Evolutionary conservation across 2,888 invertebrate species (phyloP), one percentile per base, ranked within the genome.

Genomic region (Metallyticus violacea): DNA sequence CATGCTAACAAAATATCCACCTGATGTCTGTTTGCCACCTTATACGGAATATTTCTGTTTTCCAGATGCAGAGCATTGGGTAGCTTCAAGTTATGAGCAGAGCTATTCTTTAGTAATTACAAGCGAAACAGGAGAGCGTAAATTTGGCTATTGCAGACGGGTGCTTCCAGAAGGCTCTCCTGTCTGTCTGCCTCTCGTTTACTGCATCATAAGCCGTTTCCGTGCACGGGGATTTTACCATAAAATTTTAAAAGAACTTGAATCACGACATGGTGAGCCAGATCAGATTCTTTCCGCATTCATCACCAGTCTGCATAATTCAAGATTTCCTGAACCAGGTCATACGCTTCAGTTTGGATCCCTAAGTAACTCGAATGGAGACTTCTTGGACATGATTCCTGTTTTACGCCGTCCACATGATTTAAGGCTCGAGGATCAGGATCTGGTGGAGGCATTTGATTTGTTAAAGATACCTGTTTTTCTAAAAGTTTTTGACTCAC

Each of bases 51-150:
- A 94, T 89, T 93, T 97, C 84, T 95, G 96, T 88, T 97, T 97
- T 90, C 97, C 97, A 0, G 97, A 97, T 91, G 95, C 95, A 0
- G 91, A 94, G 62, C 93, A 93, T 85, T 93, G 94, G 89, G 92
- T 93, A 0, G 90, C 81, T n/a, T 77, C 83, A 28, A 27, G 91
- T 0, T 90, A 91, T 7, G 92, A 93, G 22, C 95, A 95, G 91
- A 94, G 94, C 88, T 97, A 97, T 91, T 95, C 96, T 0, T 92
- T 97, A 85, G 95, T 96, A 1, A 93, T 97, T 26, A 97, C 97
- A 0, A 94, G 95, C 89, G 95, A 95, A 89, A 93, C 94, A 88
- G 97, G 96, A 0, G 94, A 95, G 89, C 92, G 96, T 84, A 94
- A 95, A 85, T 96, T 92, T 92, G 97, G 97, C 1, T 97, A 97